Base-by-base conservation (phyloP, 1,140 invertebrate species). In the Meloidogyne chitwoodi region DNA sequence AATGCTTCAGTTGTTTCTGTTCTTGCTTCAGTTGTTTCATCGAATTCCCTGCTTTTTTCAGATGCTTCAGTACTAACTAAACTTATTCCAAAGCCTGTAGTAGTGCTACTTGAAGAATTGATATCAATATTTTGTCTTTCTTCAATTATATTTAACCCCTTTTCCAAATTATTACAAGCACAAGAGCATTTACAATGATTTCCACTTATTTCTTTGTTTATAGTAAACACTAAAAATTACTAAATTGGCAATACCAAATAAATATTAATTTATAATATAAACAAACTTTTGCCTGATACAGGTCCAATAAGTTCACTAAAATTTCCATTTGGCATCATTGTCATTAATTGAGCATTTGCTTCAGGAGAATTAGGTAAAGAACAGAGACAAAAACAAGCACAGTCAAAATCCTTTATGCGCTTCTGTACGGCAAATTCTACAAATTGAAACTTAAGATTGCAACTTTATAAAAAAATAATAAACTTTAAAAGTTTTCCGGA, bases 161-260 rank as follows among this genome's bases (percentile, higher is more conserved):
- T 63, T 63, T 73, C 56, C 56, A 22, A 62, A 22, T 73, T 64
- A 31, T 19, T 64, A 22, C 71, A 73, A 34, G 71, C 71, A 26
- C 71, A 73, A 14, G 71, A 73, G 24, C 71, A 73, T 73, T 73
- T 73, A 34, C 71, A 73, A 27, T 56, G 16, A 38, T 73, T 73
- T 24, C 71, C 71, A 31, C 29, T 56, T 26, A 73, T 73, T 29
- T 73, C 56, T 26, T 73, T 73, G 71, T 27, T 48, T 2, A 73
- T 73, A 31, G 61, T 24, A 29, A 73, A 73, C 12, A 16, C 71
- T 73, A n/a, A n/a, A 63, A 56, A 63, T 27, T 34, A 22, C 2
- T 24, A n/a, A 12, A 16, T 31, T 29, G 26, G 8, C 5, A 71
- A 70, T 70, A 29, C 22, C 63, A 26, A 19, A 14, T 14, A 4